Evolutionary conservation across 2,797 vertebrate genomes (phyloP).

Genomic region (Eleutherodactylus coqui): DNA sequence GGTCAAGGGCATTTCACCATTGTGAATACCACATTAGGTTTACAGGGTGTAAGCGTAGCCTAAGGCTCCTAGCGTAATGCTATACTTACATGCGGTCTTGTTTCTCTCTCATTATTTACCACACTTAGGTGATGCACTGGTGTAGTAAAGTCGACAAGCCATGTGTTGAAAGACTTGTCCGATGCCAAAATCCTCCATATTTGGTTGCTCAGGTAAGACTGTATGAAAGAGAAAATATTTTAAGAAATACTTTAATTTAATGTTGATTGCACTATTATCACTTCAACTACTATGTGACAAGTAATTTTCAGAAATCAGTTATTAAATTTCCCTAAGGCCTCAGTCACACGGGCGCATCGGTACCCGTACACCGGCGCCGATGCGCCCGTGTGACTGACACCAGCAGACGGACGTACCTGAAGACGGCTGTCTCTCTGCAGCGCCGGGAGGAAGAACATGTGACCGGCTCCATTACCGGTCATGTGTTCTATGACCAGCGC

Average conservation of each 20-base stretch:
- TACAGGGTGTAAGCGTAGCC: background rate
- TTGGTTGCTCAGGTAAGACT: constrained; percentile 58
- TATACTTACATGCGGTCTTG: too few species aligned
- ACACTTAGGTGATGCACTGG: constrained; percentile 61
- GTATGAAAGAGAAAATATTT: background rate
- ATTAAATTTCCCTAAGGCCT: background rate
- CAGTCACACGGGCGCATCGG: too few species aligned
- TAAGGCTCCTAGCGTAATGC: too few species aligned
- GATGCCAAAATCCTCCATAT: constrained; percentile 61
- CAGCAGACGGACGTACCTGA: too few species aligned
- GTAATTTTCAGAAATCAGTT: background rate
- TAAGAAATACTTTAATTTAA: background rate
- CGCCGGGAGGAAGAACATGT: too few species aligned
- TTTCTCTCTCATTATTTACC: background rate
- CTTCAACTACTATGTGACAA: background rate
- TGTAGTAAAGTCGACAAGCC: constrained; percentile 63
- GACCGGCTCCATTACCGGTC: too few species aligned
- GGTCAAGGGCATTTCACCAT: too few species aligned
- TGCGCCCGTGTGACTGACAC: too few species aligned
- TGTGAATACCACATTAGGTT: too few species aligned
- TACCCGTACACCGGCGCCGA: too few species aligned
- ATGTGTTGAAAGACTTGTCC: constrained; percentile 60
- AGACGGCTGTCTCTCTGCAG: too few species aligned
- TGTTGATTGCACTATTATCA: background rate
- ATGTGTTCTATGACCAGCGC: too few species aligned